Evolutionary conservation across 30 jellyfish, hydroid and myxozoan genomes (phyloP), one percentile per base, ranked within the genome.

Genomic region (Hydra vulgaris): DNA sequence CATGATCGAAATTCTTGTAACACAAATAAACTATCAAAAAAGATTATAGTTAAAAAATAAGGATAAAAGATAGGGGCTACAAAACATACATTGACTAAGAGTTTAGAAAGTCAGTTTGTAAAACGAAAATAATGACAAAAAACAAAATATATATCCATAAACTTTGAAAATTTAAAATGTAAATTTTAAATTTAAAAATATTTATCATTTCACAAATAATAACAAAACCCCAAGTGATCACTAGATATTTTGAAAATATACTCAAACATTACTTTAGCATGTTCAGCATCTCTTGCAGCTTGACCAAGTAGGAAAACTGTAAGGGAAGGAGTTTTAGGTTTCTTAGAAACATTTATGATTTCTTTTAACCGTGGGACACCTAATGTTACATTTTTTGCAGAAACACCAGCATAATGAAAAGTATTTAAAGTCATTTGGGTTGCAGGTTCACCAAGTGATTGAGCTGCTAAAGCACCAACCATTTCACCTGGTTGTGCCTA

Each of bases 391-490:
- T 94, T 94, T 87, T 94, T 94, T 1, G 99, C 96, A 15, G 99
- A 94, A 70, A 94, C 99, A 82, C 99, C 99, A 70, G 99, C 99
- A 70, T 94, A 94, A 85, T 94, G 99, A 90, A 94, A 94, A 25
- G 99, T 94, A 89, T 94, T 94, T 87, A 94, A 81, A 22, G 99
- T 94, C 99, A 94, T 94, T 89, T 94, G 99, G 8, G 99, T 94
- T 21, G 99, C 99, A 25, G 99, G 99, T 80, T 94, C 99, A 21
- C 99, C 99, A 56, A 94, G 89, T 4, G 99, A 94, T 84, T 94
- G 99, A 40, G 99, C 99, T 0, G 99, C 99, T 0, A 94, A 89
- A 18, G 99, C 97, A 53, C 99, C 99, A 73, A 94, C 96, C 99
- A 94, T 94, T 81, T 94, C 99, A 24, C 99, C 99, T 21, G 99